Evolutionary conservation across 2,888 invertebrate genomes (phyloP).

Genomic region (Germaria angustata): DNA sequence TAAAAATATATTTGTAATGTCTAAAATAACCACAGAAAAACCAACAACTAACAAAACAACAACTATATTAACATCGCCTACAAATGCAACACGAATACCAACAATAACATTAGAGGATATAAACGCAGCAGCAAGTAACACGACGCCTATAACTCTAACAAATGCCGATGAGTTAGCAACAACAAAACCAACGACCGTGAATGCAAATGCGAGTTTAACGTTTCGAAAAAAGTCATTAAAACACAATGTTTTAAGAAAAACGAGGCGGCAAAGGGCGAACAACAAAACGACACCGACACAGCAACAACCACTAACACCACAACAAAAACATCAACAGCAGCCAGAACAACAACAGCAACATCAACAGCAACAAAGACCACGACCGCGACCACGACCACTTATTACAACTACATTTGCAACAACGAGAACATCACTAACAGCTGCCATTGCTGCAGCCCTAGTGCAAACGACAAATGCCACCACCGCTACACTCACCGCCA

Average conservation of each 20-base stretch:
- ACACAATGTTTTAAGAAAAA: slow-evolving; percentile 58
- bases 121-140: slow-evolving; percentile 29
- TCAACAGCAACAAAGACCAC: slow-evolving; percentile 5
- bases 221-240: slow-evolving; percentile 47
- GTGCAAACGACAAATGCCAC: slow-evolving; percentile 58
- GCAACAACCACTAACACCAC: slow-evolving; percentile 20
- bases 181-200: slow-evolving; percentile 37
- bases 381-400: slow-evolving; percentile 37
- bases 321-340: slow-evolving; percentile 10
- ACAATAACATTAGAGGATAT: slow-evolving; percentile 59
- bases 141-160: slow-evolving; percentile 19
- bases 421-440: slow-evolving; percentile 57
- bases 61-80: slow-evolving; percentile 56
- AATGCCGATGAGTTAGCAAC: slow-evolving; percentile 25
- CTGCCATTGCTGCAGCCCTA: slow-evolving; percentile 67
- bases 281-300: slow-evolving; percentile 29
- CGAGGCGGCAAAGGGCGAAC: slow-evolving; percentile 51
- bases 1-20: slow-evolving; percentile 67
- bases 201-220: slow-evolving; percentile 56
- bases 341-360: slow-evolving; percentile 39
- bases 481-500: slow-evolving; percentile 62
- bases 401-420: slow-evolving; percentile 49
- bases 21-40: slow-evolving; percentile 59
- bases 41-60: slow-evolving; percentile 52
- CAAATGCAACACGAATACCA: slow-evolving; percentile 54